Conservation (phyloP, 2,888 invertebrate species). For the Oxytorus armatus region DNA sequence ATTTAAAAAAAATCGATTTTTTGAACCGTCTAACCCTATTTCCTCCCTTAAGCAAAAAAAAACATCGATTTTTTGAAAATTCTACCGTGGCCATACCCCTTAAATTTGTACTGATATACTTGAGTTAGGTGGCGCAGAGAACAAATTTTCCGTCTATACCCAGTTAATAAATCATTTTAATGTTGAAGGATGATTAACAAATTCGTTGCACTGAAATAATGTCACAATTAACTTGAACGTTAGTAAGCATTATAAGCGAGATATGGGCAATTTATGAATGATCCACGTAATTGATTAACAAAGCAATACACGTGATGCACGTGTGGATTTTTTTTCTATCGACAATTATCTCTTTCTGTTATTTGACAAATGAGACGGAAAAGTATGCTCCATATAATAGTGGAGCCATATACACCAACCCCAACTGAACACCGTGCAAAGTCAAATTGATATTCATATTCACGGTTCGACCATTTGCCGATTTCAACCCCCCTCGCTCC, state of each 20-base stretch:
- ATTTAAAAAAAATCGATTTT: no score
- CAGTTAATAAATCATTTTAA: not conserved
- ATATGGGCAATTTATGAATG: conserved; percentile 25
- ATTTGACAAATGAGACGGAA: conserved; percentile 57
- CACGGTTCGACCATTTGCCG: conserved; percentile 78
- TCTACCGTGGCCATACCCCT: no score
- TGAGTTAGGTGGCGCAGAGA: no score
- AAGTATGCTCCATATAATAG: conserved; percentile 18
- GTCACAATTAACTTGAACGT: not conserved
- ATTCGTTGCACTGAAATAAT: not conserved
- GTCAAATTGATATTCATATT: conserved; percentile 83
- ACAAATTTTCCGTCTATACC: no score
- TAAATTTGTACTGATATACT: no score
- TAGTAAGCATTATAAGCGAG: not conserved
- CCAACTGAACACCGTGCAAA: conserved; percentile 49
- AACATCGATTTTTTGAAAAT: no score
- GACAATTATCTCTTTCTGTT: conserved; percentile 25
- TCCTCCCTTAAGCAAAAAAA: no score
- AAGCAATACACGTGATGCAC: conserved; percentile 41
- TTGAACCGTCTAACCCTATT: no score
- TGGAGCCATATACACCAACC: no score
- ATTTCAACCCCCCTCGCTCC: conserved; percentile 28
- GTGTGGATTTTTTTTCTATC: conserved; percentile 54
- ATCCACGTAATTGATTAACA: conserved; percentile 25
- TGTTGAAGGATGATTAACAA: not conserved